Evolutionary conservation across 1,140 invertebrate genomes (phyloP).

Genomic region (Drosophila nasuta): DNA sequence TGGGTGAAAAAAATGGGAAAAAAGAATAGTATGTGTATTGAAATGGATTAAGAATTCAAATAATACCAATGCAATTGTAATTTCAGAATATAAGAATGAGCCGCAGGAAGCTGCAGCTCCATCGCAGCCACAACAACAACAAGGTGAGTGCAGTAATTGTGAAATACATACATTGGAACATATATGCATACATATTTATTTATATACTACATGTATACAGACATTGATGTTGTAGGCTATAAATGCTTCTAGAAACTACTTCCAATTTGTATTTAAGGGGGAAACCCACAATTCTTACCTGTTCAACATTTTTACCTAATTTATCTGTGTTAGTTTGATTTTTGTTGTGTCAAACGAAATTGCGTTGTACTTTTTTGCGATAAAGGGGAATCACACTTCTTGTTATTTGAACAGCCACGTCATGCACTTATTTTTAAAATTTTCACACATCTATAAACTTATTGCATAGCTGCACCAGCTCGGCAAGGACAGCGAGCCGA

Average conservation of each 20-base stretch:
- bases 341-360: neutral
- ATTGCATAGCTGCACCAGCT: neutral
- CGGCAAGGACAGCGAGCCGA: too few species aligned
- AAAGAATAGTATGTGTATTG: conserved; percentile 45
- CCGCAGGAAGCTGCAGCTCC: conserved; percentile 4
- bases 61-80: neutral
- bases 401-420: neutral
- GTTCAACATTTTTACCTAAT: neutral
- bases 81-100: conserved; percentile 32
- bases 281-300: neutral
- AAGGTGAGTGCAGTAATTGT: conserved; percentile 27
- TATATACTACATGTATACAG: neutral
- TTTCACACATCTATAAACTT: neutral
- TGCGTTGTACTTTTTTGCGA: neutral
- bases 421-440: neutral
- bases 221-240: too few species aligned
- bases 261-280: neutral
- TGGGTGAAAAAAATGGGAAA: conserved; percentile 43
- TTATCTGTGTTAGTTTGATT: neutral
- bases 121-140: conserved; percentile 22
- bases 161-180: neutral
- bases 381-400: neutral
- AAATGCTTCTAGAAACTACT: neutral
- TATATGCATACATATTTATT: conserved; percentile 5
- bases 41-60: neutral